Percentiles rank a stretch among this genome's conserved stretches.
phyloP scores from a whole-genome alignment of 2,888 invertebrate species.

The Cloeon dipterum region DNA sequence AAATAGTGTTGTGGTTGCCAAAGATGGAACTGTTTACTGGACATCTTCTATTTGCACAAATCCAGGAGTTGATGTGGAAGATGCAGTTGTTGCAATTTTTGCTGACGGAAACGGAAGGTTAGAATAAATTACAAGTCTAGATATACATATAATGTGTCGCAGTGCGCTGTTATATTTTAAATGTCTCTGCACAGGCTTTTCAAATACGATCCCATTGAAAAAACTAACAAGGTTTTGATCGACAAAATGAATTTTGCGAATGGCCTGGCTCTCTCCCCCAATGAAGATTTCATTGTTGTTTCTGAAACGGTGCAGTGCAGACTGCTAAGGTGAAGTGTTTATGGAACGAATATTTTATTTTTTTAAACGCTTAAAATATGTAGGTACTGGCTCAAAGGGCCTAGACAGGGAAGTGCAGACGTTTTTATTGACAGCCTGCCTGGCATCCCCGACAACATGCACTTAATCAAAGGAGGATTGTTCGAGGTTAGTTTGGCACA shows the following conservation, averaged over 20 bases:
- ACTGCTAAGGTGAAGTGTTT: conserved; percentile 30
- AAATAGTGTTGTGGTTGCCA: conserved; percentile 51
- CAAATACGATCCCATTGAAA: conserved; percentile 53
- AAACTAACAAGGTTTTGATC: conserved; percentile 49
- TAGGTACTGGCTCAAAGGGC: conserved; percentile 52
- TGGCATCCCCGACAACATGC: conserved; percentile 46
- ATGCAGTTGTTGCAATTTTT: conserved; percentile 39
- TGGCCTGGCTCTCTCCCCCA: conserved; percentile 58
- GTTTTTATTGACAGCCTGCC: conserved; percentile 62
- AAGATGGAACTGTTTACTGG: conserved; percentile 67
- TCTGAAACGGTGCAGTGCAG: conserved; percentile 42
- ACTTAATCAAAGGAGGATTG: conserved; percentile 34
- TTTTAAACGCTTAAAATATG: too few species aligned
- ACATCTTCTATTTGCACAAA: conserved; percentile 65
- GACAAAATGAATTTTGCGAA: conserved; percentile 68
- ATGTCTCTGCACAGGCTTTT: conserved; percentile 38
- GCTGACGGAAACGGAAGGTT: conserved; percentile 75
- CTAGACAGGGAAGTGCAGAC: conserved; percentile 55
- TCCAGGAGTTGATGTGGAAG: conserved; percentile 42
- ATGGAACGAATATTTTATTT: neutral
- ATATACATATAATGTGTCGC: too few species aligned
- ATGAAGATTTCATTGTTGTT: conserved; percentile 61
- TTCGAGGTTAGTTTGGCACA: conserved; percentile 35
- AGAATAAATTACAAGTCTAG: too few species aligned
- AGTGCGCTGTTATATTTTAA: too few species aligned